Evolutionary conservation across 2,797 vertebrate genomes (phyloP).

Genomic region (Pipistrellus pipistrellus): DNA sequence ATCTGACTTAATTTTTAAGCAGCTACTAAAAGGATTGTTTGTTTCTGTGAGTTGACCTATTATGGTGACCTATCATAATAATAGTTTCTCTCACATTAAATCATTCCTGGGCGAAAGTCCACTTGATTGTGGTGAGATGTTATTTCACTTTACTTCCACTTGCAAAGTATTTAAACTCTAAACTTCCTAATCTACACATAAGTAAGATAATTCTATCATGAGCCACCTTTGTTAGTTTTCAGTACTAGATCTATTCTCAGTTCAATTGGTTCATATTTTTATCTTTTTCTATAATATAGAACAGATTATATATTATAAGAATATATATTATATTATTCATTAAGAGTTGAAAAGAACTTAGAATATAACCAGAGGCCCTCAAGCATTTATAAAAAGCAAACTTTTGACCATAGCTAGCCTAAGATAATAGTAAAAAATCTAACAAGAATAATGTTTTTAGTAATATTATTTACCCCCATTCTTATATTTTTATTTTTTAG

Average conservation of each 20-base stretch:
- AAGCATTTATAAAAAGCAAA: not conserved
- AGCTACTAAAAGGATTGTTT: not conserved
- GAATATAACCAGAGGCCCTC: not conserved
- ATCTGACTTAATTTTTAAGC: not conserved
- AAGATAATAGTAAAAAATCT: not conserved
- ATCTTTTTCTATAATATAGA: not conserved
- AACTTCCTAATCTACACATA: not conserved
- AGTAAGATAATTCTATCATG: not conserved
- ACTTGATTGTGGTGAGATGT: not conserved
- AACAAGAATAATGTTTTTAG: conserved; percentile 26
- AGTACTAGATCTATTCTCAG: not conserved
- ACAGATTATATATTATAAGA: not conserved
- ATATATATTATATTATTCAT: not conserved
- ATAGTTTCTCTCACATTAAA: not conserved
- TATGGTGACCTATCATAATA: not conserved
- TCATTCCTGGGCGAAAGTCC: not conserved
- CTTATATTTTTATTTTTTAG: conserved; percentile 23
- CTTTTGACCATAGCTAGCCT: not conserved
- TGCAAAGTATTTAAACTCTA: not conserved
- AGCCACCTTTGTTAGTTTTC: not conserved
- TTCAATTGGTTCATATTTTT: not conserved
- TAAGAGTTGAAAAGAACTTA: not conserved
- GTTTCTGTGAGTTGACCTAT: not conserved
- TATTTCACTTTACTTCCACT: not conserved
- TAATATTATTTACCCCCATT: not conserved